phyloP scores from a whole-genome alignment of 2,888 invertebrate species.

The Scrobipalpa atriplicella region DNA sequence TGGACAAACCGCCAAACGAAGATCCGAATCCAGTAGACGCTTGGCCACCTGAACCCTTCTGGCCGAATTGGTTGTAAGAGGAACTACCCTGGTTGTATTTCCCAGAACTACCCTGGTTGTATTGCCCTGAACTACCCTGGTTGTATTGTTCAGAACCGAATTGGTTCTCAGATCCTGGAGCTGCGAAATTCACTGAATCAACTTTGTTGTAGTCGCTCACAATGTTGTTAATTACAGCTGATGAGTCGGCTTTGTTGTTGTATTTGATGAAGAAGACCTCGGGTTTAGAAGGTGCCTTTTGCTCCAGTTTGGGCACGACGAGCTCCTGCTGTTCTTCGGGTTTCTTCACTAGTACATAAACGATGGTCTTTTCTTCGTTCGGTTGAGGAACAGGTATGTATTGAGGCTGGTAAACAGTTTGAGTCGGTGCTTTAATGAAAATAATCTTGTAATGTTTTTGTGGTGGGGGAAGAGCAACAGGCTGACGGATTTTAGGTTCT shows the following conservation, averaged over 20 bases:
- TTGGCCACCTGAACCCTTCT: slow-evolving; percentile 4
- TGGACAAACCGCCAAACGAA: neutral
- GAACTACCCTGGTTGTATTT: neutral
- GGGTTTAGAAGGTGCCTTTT: slow-evolving; percentile 88
- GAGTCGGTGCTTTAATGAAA: slow-evolving; percentile 89
- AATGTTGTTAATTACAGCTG: slow-evolving; percentile 72
- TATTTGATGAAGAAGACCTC: slow-evolving; percentile 91
- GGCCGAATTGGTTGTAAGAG: neutral
- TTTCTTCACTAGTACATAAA: slow-evolving; percentile 90
- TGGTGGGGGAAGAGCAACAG: slow-evolving; percentile 83
- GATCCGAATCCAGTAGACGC: neutral
- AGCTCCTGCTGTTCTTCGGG: slow-evolving; percentile 87
- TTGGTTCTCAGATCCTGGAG: slow-evolving; percentile 23
- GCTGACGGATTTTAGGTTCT: slow-evolving; percentile 80
- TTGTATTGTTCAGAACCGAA: slow-evolving; percentile 27
- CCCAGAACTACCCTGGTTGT: neutral
- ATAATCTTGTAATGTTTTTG: slow-evolving; percentile 92
- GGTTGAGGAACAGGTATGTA: slow-evolving; percentile 86
- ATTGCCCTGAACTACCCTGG: slow-evolving; percentile 7
- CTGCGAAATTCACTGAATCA: slow-evolving; percentile 37
- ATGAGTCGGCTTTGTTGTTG: slow-evolving; percentile 84
- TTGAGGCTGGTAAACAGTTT: slow-evolving; percentile 85
- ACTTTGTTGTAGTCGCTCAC: slow-evolving; percentile 66
- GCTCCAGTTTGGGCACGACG: slow-evolving; percentile 84
- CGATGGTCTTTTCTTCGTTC: slow-evolving; percentile 89